Base-by-base conservation (phyloP, 2,113 vertebrate genomes). In the Sebastes fasciatus region DNA sequence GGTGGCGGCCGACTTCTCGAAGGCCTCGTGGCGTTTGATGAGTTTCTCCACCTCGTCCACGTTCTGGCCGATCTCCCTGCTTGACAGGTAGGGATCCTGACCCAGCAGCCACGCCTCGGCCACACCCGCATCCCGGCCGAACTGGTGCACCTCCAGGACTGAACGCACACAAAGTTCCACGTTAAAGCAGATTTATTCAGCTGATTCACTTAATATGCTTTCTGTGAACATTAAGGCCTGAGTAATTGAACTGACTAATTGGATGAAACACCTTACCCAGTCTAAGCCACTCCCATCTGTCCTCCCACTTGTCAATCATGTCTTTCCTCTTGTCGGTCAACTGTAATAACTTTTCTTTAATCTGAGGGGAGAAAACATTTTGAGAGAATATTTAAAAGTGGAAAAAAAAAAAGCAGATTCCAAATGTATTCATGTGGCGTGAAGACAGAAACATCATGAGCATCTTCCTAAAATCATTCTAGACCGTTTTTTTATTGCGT, bases 11-110 rank as follows among this genome's bases (percentile, higher is more conserved):
- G 98, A 99, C 91, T 99, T 99, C 88, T 99, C 98, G 76, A 99
- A 99, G 0, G 98, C 98, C 94, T 99, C 98, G 0, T 99, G 98
- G 42, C 98, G 94, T 87, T 99, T 99, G 94, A 99, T 99, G 80
- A 99, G 93, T 43, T 99, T 99, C 94, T 99, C 98, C 89, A 99
- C 98, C 88, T 99, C 98, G 2, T 99, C 98, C 57, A 99, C 98
- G 0, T 95, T 99, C 94, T 97, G 97, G 2, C 98, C 98, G 8
- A 99, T 96, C 91, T 98, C 98, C 60, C 97, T 95, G 82, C 98
- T 98, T 88, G 97, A 99, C 16, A 99, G 94, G 93, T 99, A 99
- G 0, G 98, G 98, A 88, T 99, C 98, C 95, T 99, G 98, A 0
- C 98, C 98, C 75, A 98, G 95, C 89, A 99, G 95, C 98, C 98